These are phyloP conservation scores for Micromussa lordhowensis DNA, from an alignment of 92 coral and sea anemone species.

Conservation along the genomic window DNA sequence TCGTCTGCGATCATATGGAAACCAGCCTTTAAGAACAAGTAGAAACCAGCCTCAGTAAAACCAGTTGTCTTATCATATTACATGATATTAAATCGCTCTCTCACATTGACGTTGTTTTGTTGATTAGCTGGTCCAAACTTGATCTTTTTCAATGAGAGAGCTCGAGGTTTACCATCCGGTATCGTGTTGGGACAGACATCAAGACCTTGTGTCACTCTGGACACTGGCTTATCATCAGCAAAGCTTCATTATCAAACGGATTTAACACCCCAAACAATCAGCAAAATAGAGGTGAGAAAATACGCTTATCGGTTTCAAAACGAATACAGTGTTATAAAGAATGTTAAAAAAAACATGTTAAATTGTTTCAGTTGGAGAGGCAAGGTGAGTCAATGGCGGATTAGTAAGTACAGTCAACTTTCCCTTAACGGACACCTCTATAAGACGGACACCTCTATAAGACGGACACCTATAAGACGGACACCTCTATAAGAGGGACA, in stretches of 20 bases:
- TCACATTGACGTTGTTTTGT: not conserved
- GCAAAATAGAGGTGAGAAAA: slow-evolving; percentile 76
- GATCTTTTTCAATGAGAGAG: slow-evolving; percentile 82
- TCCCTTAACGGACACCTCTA: no score
- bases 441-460: no score
- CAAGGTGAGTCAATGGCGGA: no score
- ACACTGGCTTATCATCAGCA: slow-evolving; percentile 70
- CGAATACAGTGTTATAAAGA: no score
- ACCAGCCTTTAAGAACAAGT: not conserved
- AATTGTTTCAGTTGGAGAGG: no score
- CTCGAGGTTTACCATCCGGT: slow-evolving; percentile 89
- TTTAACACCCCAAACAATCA: slow-evolving; percentile 51
- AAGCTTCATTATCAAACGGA: slow-evolving; percentile 66
- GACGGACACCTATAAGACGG: no score
- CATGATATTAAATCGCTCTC: no score
- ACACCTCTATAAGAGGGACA: no score
- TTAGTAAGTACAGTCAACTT: no score
- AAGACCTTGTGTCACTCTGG: slow-evolving; percentile 71
- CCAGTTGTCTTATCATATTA: not conserved
- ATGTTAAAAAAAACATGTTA: no score
- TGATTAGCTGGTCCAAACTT: slow-evolving; percentile 68
- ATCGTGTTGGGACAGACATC: slow-evolving; percentile 74
- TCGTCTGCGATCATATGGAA: no score
- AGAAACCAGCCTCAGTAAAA: not conserved
- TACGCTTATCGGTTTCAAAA: not conserved